Evolutionary conservation across 2,113 vertebrate species (phyloP).

Genomic region (Gallinago media): DNA sequence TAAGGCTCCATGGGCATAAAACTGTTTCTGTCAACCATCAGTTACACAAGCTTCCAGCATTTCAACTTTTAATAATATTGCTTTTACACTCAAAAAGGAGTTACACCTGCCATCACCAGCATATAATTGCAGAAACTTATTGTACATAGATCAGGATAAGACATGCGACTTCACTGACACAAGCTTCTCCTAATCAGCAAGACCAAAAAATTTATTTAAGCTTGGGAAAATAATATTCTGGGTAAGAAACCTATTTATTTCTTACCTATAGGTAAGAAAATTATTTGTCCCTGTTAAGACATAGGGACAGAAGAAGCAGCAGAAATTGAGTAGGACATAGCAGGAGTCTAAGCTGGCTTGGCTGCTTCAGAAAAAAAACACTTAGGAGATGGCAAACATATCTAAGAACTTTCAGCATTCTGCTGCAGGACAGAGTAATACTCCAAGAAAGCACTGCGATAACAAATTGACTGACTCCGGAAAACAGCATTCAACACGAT

Average conservation of each 20-base stretch:
- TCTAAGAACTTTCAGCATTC: background rate
- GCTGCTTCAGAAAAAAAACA: background rate
- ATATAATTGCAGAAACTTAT: background rate
- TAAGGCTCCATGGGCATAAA: background rate
- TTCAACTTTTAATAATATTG: background rate
- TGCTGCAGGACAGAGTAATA: background rate
- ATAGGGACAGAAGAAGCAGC: rapidly evolving
- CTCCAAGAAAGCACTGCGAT: rapidly evolving
- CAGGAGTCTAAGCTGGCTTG: background rate
- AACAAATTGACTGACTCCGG: background rate
- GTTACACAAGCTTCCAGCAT: background rate
- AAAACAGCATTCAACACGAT: background rate
- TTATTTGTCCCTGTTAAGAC: background rate
- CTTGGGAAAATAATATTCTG: background rate
- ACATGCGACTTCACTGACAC: background rate
- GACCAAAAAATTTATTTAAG: background rate
- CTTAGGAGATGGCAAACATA: background rate
- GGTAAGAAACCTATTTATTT: background rate
- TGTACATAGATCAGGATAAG: rapidly evolving
- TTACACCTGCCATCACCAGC: background rate
- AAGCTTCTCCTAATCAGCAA: background rate
- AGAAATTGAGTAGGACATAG: background rate
- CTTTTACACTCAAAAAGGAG: background rate
- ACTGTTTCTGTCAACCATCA: background rate
- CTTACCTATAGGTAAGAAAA: background rate